Conservation (phyloP, 2,888 invertebrate species). For the Phalera bucephala region DNA sequence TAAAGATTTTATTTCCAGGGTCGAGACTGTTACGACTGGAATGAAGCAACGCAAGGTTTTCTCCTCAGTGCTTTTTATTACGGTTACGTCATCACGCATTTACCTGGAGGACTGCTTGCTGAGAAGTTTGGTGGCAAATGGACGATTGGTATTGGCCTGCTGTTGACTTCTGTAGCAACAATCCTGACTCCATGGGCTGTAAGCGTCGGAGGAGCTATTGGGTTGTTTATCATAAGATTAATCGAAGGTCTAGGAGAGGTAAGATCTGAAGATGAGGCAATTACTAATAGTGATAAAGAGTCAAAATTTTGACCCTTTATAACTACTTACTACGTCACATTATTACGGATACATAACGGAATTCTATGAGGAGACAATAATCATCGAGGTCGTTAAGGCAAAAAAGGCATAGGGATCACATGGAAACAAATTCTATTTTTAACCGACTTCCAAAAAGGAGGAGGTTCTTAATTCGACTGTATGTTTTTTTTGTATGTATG, state of each 20-base stretch:
- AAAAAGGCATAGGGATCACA: too few relatives aligned
- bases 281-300: too few relatives aligned
- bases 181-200: slow-evolving; percentile 89
- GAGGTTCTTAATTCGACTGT: too few relatives aligned
- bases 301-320: too few relatives aligned
- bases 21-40: slow-evolving; percentile 85
- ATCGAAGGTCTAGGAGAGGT: slow-evolving; percentile 47
- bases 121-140: slow-evolving; percentile 94
- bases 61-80: slow-evolving; percentile 92
- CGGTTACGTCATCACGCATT: slow-evolving; percentile 91
- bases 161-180: slow-evolving; percentile 90
- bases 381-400: too few relatives aligned
- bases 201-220: slow-evolving; percentile 71
- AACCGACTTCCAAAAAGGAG: too few relatives aligned
- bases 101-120: slow-evolving; percentile 92
- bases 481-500: too few relatives aligned
- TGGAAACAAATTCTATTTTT: too few relatives aligned
- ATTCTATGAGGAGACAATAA: too few relatives aligned
- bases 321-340: too few relatives aligned
- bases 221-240: slow-evolving; percentile 82
- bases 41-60: slow-evolving; percentile 87
- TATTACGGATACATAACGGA: too few relatives aligned
- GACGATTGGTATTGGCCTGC: slow-evolving; percentile 89
- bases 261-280: neutral
- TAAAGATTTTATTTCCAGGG: slow-evolving; percentile 36